phyloP scores from a whole-genome alignment of 2,113 vertebrate genomes.

The Tetrax tetrax region DNA sequence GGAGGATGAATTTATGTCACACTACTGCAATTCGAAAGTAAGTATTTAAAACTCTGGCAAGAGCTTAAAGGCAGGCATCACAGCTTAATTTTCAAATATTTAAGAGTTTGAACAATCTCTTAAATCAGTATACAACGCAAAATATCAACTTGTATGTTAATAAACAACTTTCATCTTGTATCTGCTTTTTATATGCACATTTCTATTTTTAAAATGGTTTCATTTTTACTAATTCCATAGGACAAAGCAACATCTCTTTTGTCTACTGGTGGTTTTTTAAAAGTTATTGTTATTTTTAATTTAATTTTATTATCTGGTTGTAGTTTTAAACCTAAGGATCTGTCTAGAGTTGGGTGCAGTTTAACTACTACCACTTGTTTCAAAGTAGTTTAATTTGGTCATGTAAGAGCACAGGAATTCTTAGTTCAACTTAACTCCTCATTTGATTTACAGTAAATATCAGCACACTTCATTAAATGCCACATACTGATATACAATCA shows the following conservation, averaged over 20 bases:
- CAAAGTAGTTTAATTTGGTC: not conserved
- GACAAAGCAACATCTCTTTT: not conserved
- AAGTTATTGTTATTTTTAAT: not conserved
- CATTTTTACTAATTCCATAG: not conserved
- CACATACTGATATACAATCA: not conserved
- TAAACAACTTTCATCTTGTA: not conserved
- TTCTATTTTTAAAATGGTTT: not conserved
- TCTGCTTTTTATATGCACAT: not conserved
- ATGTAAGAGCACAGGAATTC: not conserved
- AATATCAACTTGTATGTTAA: not conserved
- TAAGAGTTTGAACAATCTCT: not conserved
- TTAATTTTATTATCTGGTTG: not conserved
- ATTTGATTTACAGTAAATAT: not conserved
- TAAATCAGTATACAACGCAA: not conserved
- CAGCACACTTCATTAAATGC: not conserved
- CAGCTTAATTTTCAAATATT: not conserved
- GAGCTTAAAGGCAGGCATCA: not conserved
- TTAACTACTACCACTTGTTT: not conserved
- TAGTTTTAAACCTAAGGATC: not conserved
- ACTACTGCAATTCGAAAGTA: not conserved
- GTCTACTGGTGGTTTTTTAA: accelerated
- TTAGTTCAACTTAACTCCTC: not conserved
- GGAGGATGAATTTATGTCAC: not conserved
- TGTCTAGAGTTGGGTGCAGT: not conserved
- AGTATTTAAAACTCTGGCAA: not conserved